Evolutionary conservation across 1,140 invertebrate species (phyloP), one percentile per base, ranked within the genome.

Genomic region (Steinernema feltiae): DNA sequence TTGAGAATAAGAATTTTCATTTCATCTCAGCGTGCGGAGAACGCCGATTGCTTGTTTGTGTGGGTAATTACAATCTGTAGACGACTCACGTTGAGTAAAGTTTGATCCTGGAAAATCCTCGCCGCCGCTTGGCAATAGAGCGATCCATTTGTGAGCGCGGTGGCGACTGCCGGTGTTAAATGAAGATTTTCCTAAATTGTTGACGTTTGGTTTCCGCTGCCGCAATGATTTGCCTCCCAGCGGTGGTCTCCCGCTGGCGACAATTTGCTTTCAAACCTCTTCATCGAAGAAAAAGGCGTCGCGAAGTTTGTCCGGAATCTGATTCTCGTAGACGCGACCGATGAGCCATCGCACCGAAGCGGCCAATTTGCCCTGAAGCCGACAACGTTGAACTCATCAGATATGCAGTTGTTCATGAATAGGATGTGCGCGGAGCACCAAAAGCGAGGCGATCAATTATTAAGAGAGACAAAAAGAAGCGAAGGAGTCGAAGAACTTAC

Each of bases 321-420:
- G 69, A 32, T 94, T 94, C 88, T 94, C 94, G 90, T 94, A 97
- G 76, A 95, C 93, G 89, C 97, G 97, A 81, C 93, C 93, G 72
- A 98, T 90, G 79, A 98, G 91, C 95, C 95, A 98, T 91, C 94
- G 93, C 83, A 98, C 91, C 83, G 95, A 97, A 83, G 94, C 94
- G 88, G 93, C 90, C 88, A 97, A 93, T 90, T 97, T 97, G 82
- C 94, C 94, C 95, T 98, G 90, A 41, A 92, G 91, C 83, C 89
- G 87, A 86, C 87, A 86, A 83, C 53, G 69, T n/a, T 69, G 21
- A 29, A 21, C 32, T 74, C 30, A 71, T 48, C 35, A 78, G 31
- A 78, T 32, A 78, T 46, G 53, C 53, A 63, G 53, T 63, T 63
- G 53, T 7, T 21, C 53, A 63, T 63, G 53, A 63, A 63, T 63